Evolutionary conservation across 30 jellyfish, hydroid and myxozoan species (phyloP), one percentile per base, ranked within the genome.

Genomic region (Rhopilema esculentum): DNA sequence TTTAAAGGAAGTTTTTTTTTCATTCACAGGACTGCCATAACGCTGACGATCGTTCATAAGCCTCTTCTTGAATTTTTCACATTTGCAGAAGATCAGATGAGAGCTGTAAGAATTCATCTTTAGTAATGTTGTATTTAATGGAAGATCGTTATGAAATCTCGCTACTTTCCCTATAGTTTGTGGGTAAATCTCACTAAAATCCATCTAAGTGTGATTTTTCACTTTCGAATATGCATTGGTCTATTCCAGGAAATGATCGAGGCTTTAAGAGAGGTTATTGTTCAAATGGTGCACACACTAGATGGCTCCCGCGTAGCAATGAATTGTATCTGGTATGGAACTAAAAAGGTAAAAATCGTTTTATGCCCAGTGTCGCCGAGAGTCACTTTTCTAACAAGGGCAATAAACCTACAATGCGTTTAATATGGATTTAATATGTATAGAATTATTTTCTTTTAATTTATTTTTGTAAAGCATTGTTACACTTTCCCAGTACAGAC

Each of bases 271-370:
- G 97, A 89, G 19, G 77, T 76, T 27, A 33, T 72, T n/a, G 94
- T 89, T 16, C 90, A 94, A 51, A 89, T 94, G 77, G 48, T 94
- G 33, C 98, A 94, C 72, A 83, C 98, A 1, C 69, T 32, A 65
- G 98, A 94, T 18, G 98, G 98, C 2, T 75, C 97, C 27, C 84
- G 88, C 57, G 88, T 94, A 0, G 95, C 97, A 2, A 94, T 94
- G 98, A 25, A 79, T 64, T 94, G 98, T 79, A 62, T 94, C 68
- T 94, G 98, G 98, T 75, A 49, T 52, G 94, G 94, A 23, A 77
- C 89, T n/a, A 79, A 91, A 49, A 94, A 94, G 95, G 98, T 92
- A 79, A 4, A 1, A n/a, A n/a, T n/a, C n/a, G n/a, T n/a, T n/a
- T n/a, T n/a, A n/a, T n/a, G n/a, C n/a, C n/a, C n/a, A n/a, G n/a